phyloP scores from a whole-genome alignment of 1,140 invertebrate genomes.

The Venturia canescens region DNA sequence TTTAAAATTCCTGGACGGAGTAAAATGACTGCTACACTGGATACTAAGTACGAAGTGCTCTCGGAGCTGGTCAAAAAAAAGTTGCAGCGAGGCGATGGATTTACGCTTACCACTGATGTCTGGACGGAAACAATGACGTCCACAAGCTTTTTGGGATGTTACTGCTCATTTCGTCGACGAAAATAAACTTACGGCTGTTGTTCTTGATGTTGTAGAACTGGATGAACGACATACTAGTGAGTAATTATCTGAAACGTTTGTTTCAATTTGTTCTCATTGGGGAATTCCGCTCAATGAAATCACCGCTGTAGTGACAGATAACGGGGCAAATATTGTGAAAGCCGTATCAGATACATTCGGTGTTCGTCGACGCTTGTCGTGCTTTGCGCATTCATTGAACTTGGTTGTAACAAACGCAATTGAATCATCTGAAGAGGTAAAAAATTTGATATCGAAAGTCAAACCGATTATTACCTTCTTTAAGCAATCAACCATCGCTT shows the following conservation, averaged over 20 bases:
- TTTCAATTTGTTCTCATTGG: constrained; percentile 61
- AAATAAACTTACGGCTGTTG: constrained; percentile 36
- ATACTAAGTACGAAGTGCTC: constrained; percentile 67
- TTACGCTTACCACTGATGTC: constrained; percentile 63
- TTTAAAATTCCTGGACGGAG: constrained; percentile 67
- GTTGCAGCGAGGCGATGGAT: constrained; percentile 41
- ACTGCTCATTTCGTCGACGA: constrained; percentile 56
- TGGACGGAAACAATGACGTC: constrained; percentile 60
- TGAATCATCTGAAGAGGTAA: background rate
- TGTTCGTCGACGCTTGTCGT: constrained; percentile 61
- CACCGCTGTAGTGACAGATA: constrained; percentile 66
- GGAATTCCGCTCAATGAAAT: constrained; percentile 63
- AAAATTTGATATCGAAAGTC: constrained; percentile 29
- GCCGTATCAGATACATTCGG: constrained; percentile 65
- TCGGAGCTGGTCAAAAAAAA: constrained; percentile 57
- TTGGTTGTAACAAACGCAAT: constrained; percentile 36
- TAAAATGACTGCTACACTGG: constrained; percentile 55
- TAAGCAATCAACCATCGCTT: constrained; percentile 35
- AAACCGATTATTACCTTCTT: constrained; percentile 50
- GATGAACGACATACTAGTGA: constrained; percentile 60
- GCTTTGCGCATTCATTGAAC: constrained; percentile 58
- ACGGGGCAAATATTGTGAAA: constrained; percentile 68
- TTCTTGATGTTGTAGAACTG: constrained; percentile 58
- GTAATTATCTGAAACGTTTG: constrained; percentile 58
- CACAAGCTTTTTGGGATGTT: constrained; percentile 59